Conservation (phyloP, 2,113 vertebrate species). For the Piprites chloris region DNA sequence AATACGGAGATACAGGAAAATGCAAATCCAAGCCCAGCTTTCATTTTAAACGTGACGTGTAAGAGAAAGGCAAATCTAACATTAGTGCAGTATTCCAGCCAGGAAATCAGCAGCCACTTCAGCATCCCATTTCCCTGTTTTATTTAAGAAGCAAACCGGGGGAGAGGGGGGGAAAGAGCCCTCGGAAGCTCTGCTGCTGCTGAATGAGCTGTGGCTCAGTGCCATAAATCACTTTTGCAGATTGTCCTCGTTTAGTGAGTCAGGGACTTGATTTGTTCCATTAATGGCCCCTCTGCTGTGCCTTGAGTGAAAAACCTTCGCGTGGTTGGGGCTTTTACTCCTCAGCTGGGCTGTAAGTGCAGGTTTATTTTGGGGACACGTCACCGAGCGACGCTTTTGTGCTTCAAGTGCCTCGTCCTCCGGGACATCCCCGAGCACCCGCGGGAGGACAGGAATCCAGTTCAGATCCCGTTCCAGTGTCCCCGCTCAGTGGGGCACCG, state of each 20-base stretch:
- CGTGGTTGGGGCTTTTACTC: fast-evolving
- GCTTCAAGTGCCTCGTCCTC: fast-evolving
- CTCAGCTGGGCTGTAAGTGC: background rate
- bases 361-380: fast-evolving
- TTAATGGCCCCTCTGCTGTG: background rate
- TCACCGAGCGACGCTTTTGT: fast-evolving
- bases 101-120: background rate
- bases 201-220: background rate
- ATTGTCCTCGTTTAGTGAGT: background rate
- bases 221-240: background rate
- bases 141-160: background rate
- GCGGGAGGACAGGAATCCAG: fast-evolving
- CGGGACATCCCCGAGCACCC: background rate
- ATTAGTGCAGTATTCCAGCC: background rate
- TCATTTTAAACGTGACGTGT: background rate
- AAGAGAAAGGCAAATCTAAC: background rate
- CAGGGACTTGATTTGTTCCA: background rate
- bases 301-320: background rate
- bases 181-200: background rate
- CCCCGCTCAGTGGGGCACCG: fast-evolving
- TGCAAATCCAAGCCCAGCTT: background rate
- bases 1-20: background rate
- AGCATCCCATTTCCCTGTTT: background rate
- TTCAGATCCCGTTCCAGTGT: fast-evolving
- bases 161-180: no score